Evolutionary conservation across 1,140 invertebrate genomes (phyloP).

Genomic region (Drosophila melanogaster): DNA sequence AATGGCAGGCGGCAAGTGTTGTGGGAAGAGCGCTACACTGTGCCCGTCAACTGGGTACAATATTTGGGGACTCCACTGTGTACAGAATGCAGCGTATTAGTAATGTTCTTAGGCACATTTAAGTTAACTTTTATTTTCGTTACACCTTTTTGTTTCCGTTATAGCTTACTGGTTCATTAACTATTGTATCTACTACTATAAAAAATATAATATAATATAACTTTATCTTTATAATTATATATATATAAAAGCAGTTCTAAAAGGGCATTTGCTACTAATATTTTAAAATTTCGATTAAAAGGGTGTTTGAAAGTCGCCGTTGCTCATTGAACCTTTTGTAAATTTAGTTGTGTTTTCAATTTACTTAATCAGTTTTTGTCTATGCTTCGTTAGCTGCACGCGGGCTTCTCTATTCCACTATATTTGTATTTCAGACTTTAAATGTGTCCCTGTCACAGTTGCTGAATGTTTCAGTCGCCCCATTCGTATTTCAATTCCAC

Average conservation of each 20-base stretch:
- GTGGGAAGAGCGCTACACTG: slow-evolving; percentile 26
- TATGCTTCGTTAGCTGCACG: slow-evolving; percentile 72
- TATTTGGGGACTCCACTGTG: slow-evolving; percentile 43
- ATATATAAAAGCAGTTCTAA: no score
- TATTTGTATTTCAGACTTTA: slow-evolving; percentile 14
- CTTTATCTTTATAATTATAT: no score
- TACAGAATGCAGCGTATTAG: slow-evolving; percentile 49
- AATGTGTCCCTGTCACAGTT: slow-evolving; percentile 41
- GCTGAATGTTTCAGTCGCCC: slow-evolving; percentile 17
- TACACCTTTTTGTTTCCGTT: no score
- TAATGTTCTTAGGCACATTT: slow-evolving; percentile 30
- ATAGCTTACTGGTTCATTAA: no score
- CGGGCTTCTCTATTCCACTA: slow-evolving; percentile 38
- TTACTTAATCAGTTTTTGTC: slow-evolving; percentile 64
- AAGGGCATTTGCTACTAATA: no score
- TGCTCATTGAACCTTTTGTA: neutral
- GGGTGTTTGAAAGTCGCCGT: neutral
- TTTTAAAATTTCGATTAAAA: neutral
- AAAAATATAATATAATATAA: no score
- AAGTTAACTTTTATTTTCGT: no score
- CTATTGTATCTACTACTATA: no score
- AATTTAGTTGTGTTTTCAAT: slow-evolving; percentile 15
- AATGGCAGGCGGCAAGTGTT: slow-evolving; percentile 24
- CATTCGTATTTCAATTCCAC: slow-evolving; percentile 38
- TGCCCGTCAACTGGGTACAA: neutral